Conservation (phyloP, 1,140 invertebrate species). For the Ridgeia piscesae region DNA sequence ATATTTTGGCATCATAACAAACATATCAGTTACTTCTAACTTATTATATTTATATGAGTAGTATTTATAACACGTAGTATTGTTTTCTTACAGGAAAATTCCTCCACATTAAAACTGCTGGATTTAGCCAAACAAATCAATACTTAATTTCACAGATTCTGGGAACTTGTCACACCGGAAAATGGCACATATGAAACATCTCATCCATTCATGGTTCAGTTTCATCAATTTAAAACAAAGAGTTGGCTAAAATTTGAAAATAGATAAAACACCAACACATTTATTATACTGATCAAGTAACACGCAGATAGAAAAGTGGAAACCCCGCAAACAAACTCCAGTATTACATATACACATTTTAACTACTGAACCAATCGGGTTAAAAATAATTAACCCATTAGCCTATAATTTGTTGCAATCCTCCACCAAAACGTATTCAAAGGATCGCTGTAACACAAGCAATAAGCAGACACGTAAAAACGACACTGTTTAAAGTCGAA, state of each 20-base stretch:
- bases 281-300: neutral
- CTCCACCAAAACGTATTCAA: neutral
- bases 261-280: neutral
- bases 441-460: neutral
- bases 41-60: too few species aligned
- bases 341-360: neutral
- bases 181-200: neutral
- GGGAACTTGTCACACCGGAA: neutral
- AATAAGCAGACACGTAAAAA: neutral
- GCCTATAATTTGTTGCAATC: neutral
- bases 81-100: neutral
- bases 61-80: too few species aligned
- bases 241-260: neutral
- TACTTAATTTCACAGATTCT: neutral
- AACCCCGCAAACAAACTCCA: neutral
- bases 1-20: too few species aligned
- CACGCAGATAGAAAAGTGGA: too few species aligned
- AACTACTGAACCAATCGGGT: neutral
- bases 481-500: neutral
- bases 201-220: neutral
- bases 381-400: neutral
- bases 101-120: neutral
- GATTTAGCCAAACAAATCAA: neutral
- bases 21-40: too few species aligned
- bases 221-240: neutral